Base-by-base conservation (phyloP, 2,888 invertebrate species). In the Catocala nupta region DNA sequence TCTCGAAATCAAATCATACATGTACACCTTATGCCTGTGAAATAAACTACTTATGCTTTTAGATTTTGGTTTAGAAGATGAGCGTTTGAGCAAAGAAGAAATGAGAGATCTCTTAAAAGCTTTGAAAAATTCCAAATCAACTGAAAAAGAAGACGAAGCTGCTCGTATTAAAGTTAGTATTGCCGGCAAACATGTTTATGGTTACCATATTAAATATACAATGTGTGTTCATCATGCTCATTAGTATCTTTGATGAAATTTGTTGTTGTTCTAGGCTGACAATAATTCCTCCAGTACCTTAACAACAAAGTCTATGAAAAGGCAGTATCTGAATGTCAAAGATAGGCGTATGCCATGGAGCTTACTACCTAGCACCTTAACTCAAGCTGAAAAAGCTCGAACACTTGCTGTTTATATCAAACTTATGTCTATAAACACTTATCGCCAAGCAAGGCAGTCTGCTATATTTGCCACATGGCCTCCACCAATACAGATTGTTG, bases 291-390 rank as follows among this genome's bases (percentile, higher is more conserved):
- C 54, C 42, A 65, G 25, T 44, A 74, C 66, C 54, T 56, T 77
- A 49, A 65, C 82, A 36, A 71, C 85, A 56, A 89, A 84, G 65
- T 83, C 81, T n/a, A 82, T 93, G 85, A 91, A 90, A 70, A 87
- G 93, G 62, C 82, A 87, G 7, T 90, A 87, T 73, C 65, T 90
- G 50, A 90, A 93, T 82, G 94, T 93, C 0, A 85, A 79, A 73
- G 94, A 94, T 55, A 88, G 92, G 65, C 82, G 94, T 43, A 83
- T 94, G 87, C 94, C 94, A n/a, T 94, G 94, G 94, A 90, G 94
- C 64, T 71, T 94, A 10, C 72, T 94, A 42, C 91, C 94, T 1
- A 82, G 75, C 25, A 76, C 85, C 42, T 77, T 93, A 52, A 88
- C 89, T 25, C 87, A 86, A 47, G 86, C 90, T 34, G 92, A 94